phyloP scores from a whole-genome alignment of 2,888 invertebrate species.

The Pemphredon lugubris region DNA sequence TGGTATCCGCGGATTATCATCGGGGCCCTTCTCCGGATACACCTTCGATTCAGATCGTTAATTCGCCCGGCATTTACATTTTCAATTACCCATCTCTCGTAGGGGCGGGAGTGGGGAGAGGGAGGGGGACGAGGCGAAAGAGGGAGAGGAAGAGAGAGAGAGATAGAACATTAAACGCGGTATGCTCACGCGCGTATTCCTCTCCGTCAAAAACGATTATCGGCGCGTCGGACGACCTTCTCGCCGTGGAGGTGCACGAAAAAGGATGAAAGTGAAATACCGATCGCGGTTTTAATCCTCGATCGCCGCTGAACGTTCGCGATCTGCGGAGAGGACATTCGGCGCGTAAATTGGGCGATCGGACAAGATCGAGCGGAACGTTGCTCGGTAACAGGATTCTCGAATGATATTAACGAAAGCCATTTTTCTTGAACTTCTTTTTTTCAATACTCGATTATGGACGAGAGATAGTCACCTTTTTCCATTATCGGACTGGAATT shows the following conservation, averaged over 20 bases:
- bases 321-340: neutral
- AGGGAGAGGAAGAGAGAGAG: too few relatives aligned
- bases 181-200: conserved; percentile 24
- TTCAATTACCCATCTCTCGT: conserved; percentile 66
- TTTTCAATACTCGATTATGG: too few relatives aligned
- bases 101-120: too few relatives aligned
- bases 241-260: neutral
- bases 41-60: conserved; percentile 66
- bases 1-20: conserved; percentile 63
- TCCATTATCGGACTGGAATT: too few relatives aligned
- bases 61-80: conserved; percentile 72
- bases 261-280: neutral
- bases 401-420: too few relatives aligned
- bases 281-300: too few relatives aligned
- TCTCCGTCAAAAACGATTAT: conserved; percentile 23
- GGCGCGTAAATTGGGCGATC: neutral
- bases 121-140: too few relatives aligned
- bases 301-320: neutral
- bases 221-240: neutral
- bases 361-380: neutral
- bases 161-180: conserved; percentile 1
- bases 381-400: neutral
- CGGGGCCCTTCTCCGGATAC: conserved; percentile 35
- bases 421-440: too few relatives aligned
- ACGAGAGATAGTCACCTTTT: too few relatives aligned